Evolutionary conservation across 2,113 vertebrate genomes (phyloP).

Genomic region (Pluvialis apricaria): DNA sequence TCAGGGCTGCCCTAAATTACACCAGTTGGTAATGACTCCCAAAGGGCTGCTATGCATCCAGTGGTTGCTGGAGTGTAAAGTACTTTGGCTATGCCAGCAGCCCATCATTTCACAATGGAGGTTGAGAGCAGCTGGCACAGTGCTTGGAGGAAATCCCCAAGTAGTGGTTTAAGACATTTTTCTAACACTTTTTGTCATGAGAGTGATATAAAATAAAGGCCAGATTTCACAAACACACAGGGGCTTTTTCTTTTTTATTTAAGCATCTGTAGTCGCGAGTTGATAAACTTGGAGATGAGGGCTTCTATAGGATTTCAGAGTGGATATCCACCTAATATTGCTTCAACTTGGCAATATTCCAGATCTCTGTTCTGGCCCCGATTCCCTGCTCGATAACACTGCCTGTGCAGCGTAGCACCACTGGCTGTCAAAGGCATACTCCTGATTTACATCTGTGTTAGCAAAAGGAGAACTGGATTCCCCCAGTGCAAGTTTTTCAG

Average conservation of each 20-base stretch:
- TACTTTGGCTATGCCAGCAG: conserved; percentile 63
- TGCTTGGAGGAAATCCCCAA: conserved; percentile 64
- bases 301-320: background rate
- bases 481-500: background rate
- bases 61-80: conserved; percentile 66
- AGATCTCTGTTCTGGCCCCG: background rate
- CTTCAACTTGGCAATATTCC: conserved; percentile 1
- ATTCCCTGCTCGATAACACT: background rate
- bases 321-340: background rate
- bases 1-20: conserved; percentile 68
- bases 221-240: conserved; percentile 39
- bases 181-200: conserved; percentile 57
- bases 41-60: conserved; percentile 61
- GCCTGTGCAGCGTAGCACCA: background rate
- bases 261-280: conserved; percentile 2
- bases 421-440: background rate
- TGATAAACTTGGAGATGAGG: background rate
- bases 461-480: background rate
- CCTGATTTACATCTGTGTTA: conserved; percentile 25
- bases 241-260: conserved; percentile 24
- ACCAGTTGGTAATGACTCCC: conserved; percentile 62
- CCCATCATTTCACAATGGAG: conserved; percentile 61
- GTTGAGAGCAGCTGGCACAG: conserved; percentile 60
- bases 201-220: conserved; percentile 52
- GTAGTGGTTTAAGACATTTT: conserved; percentile 66